Evolutionary conservation across 2,888 invertebrate genomes (phyloP).

Genomic region (Mantis religiosa): DNA sequence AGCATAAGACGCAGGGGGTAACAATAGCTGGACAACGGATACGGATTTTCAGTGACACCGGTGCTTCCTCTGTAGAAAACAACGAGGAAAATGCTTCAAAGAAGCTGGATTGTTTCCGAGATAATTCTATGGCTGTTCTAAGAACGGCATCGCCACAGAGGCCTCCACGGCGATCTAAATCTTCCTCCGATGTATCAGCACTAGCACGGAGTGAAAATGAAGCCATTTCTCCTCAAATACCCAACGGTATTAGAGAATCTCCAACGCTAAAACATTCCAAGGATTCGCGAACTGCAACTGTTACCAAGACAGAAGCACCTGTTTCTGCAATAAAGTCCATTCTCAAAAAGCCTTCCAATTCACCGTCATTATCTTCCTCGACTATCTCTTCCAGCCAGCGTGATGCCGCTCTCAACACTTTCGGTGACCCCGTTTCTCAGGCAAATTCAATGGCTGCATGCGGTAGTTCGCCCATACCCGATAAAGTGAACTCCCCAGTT

Average conservation of each 20-base stretch:
- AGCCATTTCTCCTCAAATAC: neutral
- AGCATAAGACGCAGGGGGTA: neutral
- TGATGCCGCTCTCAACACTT: slow-evolving; percentile 15
- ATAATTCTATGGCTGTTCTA: slow-evolving; percentile 35
- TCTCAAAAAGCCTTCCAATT: slow-evolving; percentile 47
- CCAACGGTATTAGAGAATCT: neutral
- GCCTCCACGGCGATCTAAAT: slow-evolving; percentile 56
- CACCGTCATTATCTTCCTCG: slow-evolving; percentile 18
- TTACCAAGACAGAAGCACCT: neutral
- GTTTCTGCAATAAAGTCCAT: slow-evolving; percentile 49
- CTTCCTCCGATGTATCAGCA: neutral
- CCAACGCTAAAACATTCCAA: neutral
- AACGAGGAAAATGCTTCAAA: neutral
- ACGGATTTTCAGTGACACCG: neutral
- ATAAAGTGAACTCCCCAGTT: slow-evolving; percentile 34
- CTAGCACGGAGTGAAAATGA: neutral
- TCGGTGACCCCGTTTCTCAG: slow-evolving; percentile 27
- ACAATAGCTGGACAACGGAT: neutral
- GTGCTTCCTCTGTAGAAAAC: neutral
- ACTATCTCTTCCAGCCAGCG: slow-evolving; percentile 25
- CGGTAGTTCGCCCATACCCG: slow-evolving; percentile 30
- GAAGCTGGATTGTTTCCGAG: neutral
- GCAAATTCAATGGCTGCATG: slow-evolving; percentile 36
- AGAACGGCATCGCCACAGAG: slow-evolving; percentile 55
- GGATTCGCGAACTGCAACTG: neutral